Base-by-base conservation (phyloP, 2,113 vertebrate species). In the Salvelinus alpinus region DNA sequence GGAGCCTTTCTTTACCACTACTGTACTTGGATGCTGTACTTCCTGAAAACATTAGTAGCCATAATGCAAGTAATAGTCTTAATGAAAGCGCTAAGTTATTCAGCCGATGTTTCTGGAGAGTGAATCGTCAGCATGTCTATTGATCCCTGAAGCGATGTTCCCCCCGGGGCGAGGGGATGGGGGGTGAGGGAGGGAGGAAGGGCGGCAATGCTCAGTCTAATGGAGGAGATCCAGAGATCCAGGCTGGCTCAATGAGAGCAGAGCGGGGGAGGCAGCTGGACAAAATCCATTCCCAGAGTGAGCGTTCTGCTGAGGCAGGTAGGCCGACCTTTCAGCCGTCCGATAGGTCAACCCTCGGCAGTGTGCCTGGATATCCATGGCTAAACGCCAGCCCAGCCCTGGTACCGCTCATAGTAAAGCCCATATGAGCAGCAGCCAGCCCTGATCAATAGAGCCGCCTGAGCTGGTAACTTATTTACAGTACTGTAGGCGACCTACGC, bases 211-310 rank as follows among this genome's bases (percentile, higher is more conserved):
- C 80, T 84, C 60, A 70, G 75, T 86, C 82, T 81, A 85, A 87
- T 70, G 71, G 81, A 59, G 73, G 81, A 59, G 74, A 51, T 51
- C 38, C 38, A 38, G 85, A 89, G 78, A 84, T 86, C 27, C 78
- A 87, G 86, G 48, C 57, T 75, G 20, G 87, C 87, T 91, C 85
- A 84, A 85, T 89, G 82, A 82, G 75, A 86, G 88, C 81, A 82
- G 75, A 86, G 88, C 82, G 81, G 87, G 81, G 85, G 84, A 85
- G 85, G 86, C 84, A 84, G 88, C 82, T 78, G 87, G 80, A 88
- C 83, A 91, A 93, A 94, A 93, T 92, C 90, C 86, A 94, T 92
- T 90, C 78, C 73, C 75, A 83, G 85, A 88, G 87, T 85, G 86
- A 90, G 83, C 54, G 75, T 92, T 91, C 78, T 89, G 90, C 90